Percentiles rank a stretch among this genome's conserved stretches.
Conservation (phyloP, 2,797 vertebrate genomes). For the Oreochromis mossambicus region DNA sequence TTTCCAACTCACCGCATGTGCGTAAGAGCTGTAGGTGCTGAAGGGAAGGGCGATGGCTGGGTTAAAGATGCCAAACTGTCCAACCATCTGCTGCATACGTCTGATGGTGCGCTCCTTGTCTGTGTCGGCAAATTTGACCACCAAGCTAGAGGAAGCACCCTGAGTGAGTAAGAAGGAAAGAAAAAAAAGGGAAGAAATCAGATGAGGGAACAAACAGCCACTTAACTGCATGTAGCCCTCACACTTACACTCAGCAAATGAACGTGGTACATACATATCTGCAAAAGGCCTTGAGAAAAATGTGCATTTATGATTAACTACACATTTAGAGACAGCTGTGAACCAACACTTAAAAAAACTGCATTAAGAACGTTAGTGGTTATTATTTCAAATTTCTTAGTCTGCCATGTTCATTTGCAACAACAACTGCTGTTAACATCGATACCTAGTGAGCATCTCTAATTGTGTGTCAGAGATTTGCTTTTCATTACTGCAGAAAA, state of each 20-base stretch:
- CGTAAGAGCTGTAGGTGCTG: conserved; percentile 97
- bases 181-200: conserved; percentile 23
- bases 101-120: conserved; percentile 97
- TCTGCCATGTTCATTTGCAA: conserved; percentile 42
- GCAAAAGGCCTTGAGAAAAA: not conserved
- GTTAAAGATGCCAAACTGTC: conserved; percentile 97
- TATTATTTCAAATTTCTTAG: conserved; percentile 36
- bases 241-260: not conserved
- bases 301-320: conserved; percentile 6
- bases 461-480: conserved; percentile 24
- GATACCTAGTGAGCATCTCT: conserved; percentile 33
- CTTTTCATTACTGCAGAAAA: conserved; percentile 18
- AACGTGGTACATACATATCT: not conserved
- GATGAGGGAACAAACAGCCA: conserved; percentile 4
- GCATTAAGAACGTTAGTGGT: not conserved
- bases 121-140: conserved; percentile 99
- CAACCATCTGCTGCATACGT: conserved; percentile 99
- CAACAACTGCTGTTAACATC: conserved; percentile 40
- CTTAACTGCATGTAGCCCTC: not conserved
- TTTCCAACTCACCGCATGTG: conserved; percentile 91
- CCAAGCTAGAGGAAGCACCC: conserved; percentile 98
- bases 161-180: conserved; percentile 56
- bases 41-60: conserved; percentile 94
- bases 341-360: conserved; percentile 9
- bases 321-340: not conserved